Conservation (phyloP, 1,140 invertebrate species). For the Pseudobourletiella spinata region DNA sequence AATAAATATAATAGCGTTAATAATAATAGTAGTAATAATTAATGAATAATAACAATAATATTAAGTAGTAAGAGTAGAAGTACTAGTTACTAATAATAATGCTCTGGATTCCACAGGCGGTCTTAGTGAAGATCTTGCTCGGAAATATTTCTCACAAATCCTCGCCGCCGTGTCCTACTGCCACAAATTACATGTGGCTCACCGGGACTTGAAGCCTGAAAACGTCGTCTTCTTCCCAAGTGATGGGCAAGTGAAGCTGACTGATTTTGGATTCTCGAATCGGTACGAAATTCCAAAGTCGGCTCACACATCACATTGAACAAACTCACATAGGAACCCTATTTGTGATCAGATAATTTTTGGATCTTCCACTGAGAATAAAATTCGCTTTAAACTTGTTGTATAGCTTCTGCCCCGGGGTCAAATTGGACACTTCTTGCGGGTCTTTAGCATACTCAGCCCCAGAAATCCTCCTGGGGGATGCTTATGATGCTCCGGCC, state of each 20-base stretch:
- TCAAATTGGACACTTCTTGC: constrained; percentile 96
- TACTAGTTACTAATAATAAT: too few relatives aligned
- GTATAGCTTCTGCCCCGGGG: constrained; percentile 84
- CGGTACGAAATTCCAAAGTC: constrained; percentile 37
- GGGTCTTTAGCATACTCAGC: constrained; percentile 99
- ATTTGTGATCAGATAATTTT: background rate
- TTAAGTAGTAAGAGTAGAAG: too few relatives aligned
- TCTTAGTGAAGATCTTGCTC: constrained; percentile 59
- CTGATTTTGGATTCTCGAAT: constrained; percentile 98
- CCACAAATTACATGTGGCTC: constrained; percentile 86
- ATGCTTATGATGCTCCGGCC: constrained; percentile 86
- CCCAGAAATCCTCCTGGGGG: constrained; percentile 95
- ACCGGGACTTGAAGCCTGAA: constrained; percentile 76
- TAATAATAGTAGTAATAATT: too few relatives aligned
- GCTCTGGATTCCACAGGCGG: too few relatives aligned
- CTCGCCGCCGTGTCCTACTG: constrained; percentile 47
- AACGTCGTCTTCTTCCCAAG: constrained; percentile 31
- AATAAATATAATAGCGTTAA: too few relatives aligned
- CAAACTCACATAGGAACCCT: too few relatives aligned
- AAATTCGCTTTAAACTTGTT: too few relatives aligned
- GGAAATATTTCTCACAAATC: constrained; percentile 72
- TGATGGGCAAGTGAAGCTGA: constrained; percentile 87
- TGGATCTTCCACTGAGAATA: background rate
- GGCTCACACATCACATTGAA: too few relatives aligned
- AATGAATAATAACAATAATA: too few relatives aligned